Base-by-base conservation (phyloP, 2,797 vertebrate genomes). In the Danio albolineatus region DNA sequence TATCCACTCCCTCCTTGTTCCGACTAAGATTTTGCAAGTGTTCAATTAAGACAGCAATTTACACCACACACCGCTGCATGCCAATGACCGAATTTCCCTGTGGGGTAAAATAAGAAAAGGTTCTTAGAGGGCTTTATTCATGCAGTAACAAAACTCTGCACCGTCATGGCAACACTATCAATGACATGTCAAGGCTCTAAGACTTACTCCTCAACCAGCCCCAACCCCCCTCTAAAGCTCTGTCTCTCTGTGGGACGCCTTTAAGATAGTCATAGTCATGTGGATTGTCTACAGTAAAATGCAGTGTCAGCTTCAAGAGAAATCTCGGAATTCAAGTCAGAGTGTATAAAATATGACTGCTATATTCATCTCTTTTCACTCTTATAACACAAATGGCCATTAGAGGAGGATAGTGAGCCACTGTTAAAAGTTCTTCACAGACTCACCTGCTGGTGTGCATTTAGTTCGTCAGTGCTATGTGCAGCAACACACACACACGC, bases 21-120 rank as follows among this genome's bases (percentile, higher is more conserved):
- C 85, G 89, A 88, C 85, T 86, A 86, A 87, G 84, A 89, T 90
- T 91, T 89, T 89, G 89, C 90, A 89, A 91, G 87, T 88, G 86
- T 90, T 89, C 90, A 93, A 91, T 94, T 92, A 93, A 90, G 88
- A 89, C 88, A 88, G 89, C 86, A 89, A 91, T 93, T 92, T 90
- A 89, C 89, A 92, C 88, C 48, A 82, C 79, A 82, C 86, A 88
- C 90, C 88, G 86, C 88, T 89, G 89, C 89, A 87, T 88, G 86
- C 86, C 85, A 82, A 88, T 93, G 92, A 93, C 92, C 91, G 92
- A 91, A 93, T 93, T 93, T 93, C 83, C 88, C 88, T 64, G 73
- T 65, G 79, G 84, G 89, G 85, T 86, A 86, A 83, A 73, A 74
- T 79, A 83, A 82, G 67, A 75, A 79, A 51, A 67, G 64, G 65